Evolutionary conservation across 2,797 vertebrate species (phyloP).

Genomic region (Sebastes trivittatus): DNA sequence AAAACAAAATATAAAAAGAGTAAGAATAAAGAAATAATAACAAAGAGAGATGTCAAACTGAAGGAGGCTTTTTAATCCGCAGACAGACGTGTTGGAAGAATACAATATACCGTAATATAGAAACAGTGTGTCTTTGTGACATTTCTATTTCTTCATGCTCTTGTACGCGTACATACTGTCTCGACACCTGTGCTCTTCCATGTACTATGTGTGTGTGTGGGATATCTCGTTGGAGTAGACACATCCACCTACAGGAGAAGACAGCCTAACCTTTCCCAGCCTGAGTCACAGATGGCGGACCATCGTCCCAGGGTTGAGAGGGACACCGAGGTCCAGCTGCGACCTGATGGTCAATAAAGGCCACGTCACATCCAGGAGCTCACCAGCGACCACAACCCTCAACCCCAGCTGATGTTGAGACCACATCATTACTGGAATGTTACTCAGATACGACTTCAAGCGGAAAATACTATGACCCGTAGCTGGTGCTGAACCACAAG

Average conservation of each 20-base stretch:
- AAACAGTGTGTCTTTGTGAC: neutral
- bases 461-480: neutral
- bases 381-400: neutral
- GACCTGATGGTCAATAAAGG: slow-evolving; percentile 30
- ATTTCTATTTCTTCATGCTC: neutral
- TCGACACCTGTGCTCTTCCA: slow-evolving; percentile 3
- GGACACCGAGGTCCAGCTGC: slow-evolving; percentile 4
- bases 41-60: no score
- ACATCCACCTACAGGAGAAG: slow-evolving; percentile 37
- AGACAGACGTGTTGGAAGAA: no score
- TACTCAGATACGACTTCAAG: neutral
- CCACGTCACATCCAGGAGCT: slow-evolving; percentile 16
- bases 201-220: neutral
- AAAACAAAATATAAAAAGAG: no score
- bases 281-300: slow-evolving; percentile 41
- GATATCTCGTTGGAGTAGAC: slow-evolving; percentile 6
- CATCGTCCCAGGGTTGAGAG: slow-evolving; percentile 15
- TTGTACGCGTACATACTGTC: neutral
- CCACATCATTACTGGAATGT: neutral
- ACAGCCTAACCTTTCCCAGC: slow-evolving; percentile 58
- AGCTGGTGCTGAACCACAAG: neutral
- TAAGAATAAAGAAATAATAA: no score
- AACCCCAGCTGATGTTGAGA: neutral
- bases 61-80: no score
- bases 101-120: neutral